Evolutionary conservation across 2,888 invertebrate genomes (phyloP), one percentile per base, ranked within the genome.

Genomic region (Sinohyriopsis cumingii): DNA sequence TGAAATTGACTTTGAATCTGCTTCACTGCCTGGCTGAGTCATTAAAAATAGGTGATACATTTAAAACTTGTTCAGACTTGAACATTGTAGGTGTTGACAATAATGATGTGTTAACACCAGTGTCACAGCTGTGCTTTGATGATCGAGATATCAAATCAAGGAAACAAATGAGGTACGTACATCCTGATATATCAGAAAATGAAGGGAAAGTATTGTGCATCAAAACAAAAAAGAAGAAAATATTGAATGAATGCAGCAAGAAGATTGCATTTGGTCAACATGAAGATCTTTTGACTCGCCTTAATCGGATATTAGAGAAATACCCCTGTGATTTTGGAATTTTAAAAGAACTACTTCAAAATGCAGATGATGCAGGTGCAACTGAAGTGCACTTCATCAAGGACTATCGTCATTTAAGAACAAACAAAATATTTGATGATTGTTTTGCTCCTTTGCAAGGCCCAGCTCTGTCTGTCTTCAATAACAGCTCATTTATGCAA

Each of bases 341-440:
- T 33, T 72, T 86, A n/a, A 86, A 87, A 71, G 87, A 87, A 69
- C 74, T 87, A 9, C 69, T 87, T 1, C 86, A 85, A 65, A 85
- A 85, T 79, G 84, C 85, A 18, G 85, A 85, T 66, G 84, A 85
- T 69, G 84, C 86, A 28, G 81, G 82, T 7, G 83, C 86, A 4
- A 81, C 84, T 6, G 84, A 84, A 64, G 72, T 87, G 15, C 78
- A 78, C 55, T 84, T 87, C 71, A 80, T 87, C 59, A 77, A 75
- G 56, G 87, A 87, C 64, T 66, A 72, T 18, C 69, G 82, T 9
- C 62, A 56, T 12, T 81, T 86, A 24, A 18, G 18, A 22, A 28
- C 55, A 1, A 56, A 69, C 45, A 57, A 55, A 28, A 57, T 73
- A 18, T 77, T 77, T 71, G 61, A 78, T 59, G 75, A 82, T 4